Evolutionary conservation across 2,797 vertebrate species (phyloP).

Genomic region (Lagorchestes hirsutus): DNA sequence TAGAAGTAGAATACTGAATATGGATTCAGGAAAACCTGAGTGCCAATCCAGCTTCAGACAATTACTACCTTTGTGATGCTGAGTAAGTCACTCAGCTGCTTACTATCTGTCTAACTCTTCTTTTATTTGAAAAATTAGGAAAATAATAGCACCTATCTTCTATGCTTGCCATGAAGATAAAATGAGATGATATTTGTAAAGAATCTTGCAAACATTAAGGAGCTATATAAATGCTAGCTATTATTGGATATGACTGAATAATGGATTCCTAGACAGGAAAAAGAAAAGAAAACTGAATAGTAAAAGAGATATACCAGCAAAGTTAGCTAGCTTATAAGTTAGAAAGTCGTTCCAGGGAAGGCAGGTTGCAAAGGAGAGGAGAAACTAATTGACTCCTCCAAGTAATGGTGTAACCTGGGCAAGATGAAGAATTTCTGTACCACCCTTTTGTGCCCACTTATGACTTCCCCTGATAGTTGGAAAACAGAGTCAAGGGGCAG

Average conservation of each 20-base stretch:
- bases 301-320: not conserved
- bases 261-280: not conserved
- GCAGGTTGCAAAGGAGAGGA: not conserved
- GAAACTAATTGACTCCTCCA: not conserved
- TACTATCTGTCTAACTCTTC: not conserved
- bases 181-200: not conserved
- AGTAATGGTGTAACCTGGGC: not conserved
- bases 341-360: not conserved
- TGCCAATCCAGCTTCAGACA: not conserved
- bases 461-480: not conserved
- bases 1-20: not conserved
- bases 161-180: not conserved
- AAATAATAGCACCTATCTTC: not conserved
- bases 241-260: not conserved
- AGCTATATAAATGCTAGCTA: not conserved
- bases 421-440: not conserved
- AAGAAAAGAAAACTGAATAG: not conserved
- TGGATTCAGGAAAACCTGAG: not conserved
- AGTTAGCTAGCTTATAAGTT: not conserved
- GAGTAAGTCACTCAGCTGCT: not conserved
- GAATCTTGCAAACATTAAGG: not conserved
- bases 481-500: not conserved
- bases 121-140: not conserved
- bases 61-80: not conserved
- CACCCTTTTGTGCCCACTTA: not conserved